A percentile compares a stretch with the other conserved stretches of the same genome.
phyloP scores from a whole-genome alignment of 2,888 invertebrate genomes.

The Amiota mariae region DNA sequence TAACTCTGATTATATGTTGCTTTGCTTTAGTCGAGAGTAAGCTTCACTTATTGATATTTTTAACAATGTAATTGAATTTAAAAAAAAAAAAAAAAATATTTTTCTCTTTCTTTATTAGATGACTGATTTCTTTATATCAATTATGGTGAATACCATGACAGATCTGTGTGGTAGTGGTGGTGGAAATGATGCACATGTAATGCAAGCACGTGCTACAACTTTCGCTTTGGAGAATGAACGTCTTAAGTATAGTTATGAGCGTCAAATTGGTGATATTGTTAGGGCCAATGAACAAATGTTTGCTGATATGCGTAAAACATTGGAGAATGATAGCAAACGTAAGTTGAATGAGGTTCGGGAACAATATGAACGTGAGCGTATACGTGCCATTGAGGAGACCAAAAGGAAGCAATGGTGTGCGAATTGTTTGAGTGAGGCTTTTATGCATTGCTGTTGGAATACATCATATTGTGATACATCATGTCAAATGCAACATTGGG shows the following conservation, averaged over 20 bases:
- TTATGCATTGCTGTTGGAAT: slow-evolving; percentile 97
- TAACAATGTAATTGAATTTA: no score
- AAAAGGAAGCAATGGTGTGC: slow-evolving; percentile 96
- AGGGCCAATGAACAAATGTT: slow-evolving; percentile 79
- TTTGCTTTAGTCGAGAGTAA: no score
- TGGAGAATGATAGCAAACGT: slow-evolving; percentile 82
- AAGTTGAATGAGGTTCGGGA: slow-evolving; percentile 79
- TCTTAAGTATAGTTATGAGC: slow-evolving; percentile 81
- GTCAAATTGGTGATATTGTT: slow-evolving; percentile 83
- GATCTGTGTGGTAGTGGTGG: slow-evolving; percentile 78
- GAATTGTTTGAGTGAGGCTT: slow-evolving; percentile 88
- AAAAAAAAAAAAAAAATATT: no score
- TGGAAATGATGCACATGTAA: slow-evolving; percentile 57
- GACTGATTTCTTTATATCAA: slow-evolving; percentile 80
- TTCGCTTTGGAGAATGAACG: slow-evolving; percentile 82
- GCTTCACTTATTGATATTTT: no score
- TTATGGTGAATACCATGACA: slow-evolving; percentile 80
- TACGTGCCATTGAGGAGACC: slow-evolving; percentile 81
- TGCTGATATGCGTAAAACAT: slow-evolving; percentile 80
- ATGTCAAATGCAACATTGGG: slow-evolving; percentile 92
- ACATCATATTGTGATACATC: slow-evolving; percentile 93
- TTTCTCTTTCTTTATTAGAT: slow-evolving; percentile 73
- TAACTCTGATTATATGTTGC: no score
- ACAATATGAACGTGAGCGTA: slow-evolving; percentile 81
- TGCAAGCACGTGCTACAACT: slow-evolving; percentile 77